These are phyloP conservation scores for Tetraneura akinire DNA, from an alignment of 1,140 invertebrate genomes.

Conservation along the genomic window DNA sequence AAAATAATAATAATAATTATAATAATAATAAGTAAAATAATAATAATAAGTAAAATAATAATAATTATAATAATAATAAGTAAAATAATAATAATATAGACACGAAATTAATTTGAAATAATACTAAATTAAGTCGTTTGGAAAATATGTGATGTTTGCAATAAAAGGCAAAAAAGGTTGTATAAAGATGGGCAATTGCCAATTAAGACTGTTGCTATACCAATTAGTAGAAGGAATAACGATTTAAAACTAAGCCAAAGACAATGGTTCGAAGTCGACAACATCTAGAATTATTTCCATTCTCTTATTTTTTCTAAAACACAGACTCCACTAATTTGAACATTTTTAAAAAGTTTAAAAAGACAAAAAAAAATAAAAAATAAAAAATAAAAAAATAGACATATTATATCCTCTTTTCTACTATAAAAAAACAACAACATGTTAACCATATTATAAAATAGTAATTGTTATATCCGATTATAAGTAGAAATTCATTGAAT, in stretches of 20 bases:
- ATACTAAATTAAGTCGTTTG: constrained; percentile 5
- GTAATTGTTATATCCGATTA: too few species aligned
- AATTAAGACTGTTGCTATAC: constrained; percentile 33
- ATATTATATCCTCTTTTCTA: too few species aligned
- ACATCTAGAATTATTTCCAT: not conserved
- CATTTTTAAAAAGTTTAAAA: not conserved
- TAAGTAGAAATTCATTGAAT: too few species aligned
- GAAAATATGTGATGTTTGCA: not conserved
- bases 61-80: too few species aligned
- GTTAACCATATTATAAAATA: too few species aligned
- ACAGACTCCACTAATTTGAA: not conserved
- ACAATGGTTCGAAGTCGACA: constrained; percentile 27
- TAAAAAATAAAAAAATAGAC: too few species aligned
- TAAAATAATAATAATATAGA: too few species aligned
- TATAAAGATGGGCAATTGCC: not conserved
- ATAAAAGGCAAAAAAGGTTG: not conserved
- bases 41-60: too few species aligned
- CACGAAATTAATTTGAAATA: too few species aligned
- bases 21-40: too few species aligned
- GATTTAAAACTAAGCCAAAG: constrained; percentile 27
- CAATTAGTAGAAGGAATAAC: constrained; percentile 40
- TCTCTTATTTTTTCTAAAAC: not conserved
- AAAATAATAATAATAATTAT: too few species aligned
- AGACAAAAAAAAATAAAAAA: not conserved
- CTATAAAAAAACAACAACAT: too few species aligned